These are phyloP conservation scores for Dromococcyx pavoninus DNA, from an alignment of 2,797 vertebrate species.

Conservation along the genomic window DNA sequence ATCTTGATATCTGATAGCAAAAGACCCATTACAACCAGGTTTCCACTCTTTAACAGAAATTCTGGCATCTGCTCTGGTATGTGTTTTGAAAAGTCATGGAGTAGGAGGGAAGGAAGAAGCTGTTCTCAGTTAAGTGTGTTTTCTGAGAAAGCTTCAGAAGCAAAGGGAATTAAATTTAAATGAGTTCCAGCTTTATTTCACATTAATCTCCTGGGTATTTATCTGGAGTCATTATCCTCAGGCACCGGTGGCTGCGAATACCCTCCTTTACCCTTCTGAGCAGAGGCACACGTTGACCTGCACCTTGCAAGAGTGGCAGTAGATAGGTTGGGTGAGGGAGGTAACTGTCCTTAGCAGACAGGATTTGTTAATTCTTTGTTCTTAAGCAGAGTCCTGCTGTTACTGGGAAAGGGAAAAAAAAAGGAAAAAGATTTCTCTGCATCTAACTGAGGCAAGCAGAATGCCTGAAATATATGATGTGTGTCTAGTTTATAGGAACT, in stretches of 20 bases:
- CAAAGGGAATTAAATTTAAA: background rate
- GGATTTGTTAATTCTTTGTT: background rate
- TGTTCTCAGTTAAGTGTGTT: background rate
- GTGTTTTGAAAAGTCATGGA: background rate
- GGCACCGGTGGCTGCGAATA: background rate
- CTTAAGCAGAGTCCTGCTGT: background rate
- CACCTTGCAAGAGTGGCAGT: background rate
- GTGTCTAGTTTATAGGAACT: background rate
- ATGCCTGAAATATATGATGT: background rate
- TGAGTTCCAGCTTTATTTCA: conserved; percentile 14
- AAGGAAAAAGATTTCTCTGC: background rate
- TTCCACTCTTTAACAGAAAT: background rate
- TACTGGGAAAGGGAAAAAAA: background rate
- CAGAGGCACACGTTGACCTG: background rate
- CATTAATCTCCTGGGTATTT: background rate
- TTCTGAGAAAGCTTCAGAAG: background rate
- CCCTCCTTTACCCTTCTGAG: background rate
- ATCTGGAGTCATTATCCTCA: background rate
- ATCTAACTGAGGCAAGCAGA: background rate
- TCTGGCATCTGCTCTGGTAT: background rate
- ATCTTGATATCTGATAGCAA: background rate
- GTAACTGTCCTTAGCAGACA: background rate
- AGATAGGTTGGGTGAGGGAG: background rate
- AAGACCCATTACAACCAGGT: background rate
- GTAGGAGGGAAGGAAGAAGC: background rate